phyloP scores from a whole-genome alignment of 1,140 invertebrate genomes.

The Drosophila trapezifrons region DNA sequence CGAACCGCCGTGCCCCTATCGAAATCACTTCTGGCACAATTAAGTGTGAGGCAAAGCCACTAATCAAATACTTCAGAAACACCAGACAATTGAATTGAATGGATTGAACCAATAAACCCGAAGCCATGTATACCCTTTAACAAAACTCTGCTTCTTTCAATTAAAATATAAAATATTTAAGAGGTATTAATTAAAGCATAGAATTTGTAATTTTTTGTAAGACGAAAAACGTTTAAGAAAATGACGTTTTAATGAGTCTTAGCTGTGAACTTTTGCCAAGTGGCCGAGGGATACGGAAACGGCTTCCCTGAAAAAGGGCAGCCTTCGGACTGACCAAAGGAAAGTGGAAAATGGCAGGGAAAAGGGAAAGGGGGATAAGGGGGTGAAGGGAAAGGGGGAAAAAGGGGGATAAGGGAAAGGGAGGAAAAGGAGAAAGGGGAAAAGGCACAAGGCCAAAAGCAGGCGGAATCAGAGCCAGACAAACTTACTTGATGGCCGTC shows the following conservation, averaged over 20 bases:
- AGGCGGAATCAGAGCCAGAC: conserved; percentile 30
- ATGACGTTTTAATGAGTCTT: conserved; percentile 7
- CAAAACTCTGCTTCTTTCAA: no score
- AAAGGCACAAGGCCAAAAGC: no score
- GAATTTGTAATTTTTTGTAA: no score
- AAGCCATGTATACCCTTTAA: not conserved
- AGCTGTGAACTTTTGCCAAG: conserved; percentile 2
- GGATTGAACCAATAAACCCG: not conserved
- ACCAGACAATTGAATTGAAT: conserved; percentile 18
- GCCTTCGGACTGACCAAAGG: conserved; percentile 6
- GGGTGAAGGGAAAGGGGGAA: no score
- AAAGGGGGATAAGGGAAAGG: no score
- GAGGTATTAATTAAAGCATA: no score
- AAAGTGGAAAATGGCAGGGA: not conserved
- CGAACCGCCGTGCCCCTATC: not conserved
- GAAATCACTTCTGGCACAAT: conserved; percentile 24
- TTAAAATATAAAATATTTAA: no score
- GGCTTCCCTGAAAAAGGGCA: conserved; percentile 4
- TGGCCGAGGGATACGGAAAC: no score
- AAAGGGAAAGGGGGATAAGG: no score
- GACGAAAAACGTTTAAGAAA: conserved; percentile 1
- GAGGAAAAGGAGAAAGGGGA: no score
- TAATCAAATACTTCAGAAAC: conserved; percentile 34
- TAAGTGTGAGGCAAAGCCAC: conserved; percentile 17
- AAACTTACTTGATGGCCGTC: conserved; percentile 54